Base-by-base conservation (phyloP, 2,113 vertebrate species). In the Terrapene triunguis region DNA sequence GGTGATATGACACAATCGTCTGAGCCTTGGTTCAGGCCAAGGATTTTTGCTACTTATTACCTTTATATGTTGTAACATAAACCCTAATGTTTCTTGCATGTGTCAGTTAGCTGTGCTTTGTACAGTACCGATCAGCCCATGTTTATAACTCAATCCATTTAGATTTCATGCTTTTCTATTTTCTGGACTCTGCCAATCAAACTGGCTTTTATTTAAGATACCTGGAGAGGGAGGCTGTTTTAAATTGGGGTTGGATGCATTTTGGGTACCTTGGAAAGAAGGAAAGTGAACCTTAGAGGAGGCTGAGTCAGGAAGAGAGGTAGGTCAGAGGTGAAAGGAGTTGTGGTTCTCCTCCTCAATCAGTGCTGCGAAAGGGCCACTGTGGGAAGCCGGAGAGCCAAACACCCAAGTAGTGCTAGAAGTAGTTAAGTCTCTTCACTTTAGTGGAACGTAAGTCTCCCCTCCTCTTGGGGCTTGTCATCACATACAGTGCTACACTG, bases 131-230 rank as follows among this genome's bases (percentile, higher is more conserved):
- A 84, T 22, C 3, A 44, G 93, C 38, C 21, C 5, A 2, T 2
- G 2, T 83, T 84, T 90, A 62, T 48, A 81, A 14, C 22, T 85
- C 10, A 38, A 14, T 94, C 87, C 74, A 10, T 90, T 95, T 82
- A 35, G 16, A 2, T 88, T 22, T 92, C 48, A 50, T 44, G 3
- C 8, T 87, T 78, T 81, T 83, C 24, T 79, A 0, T 82, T 92
- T 94, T 78, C 29, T 81, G 44, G 2, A 4, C 81, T 89, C 6
- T 44, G 59, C 6, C n/a, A 85, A 17, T 44, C 62, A 78, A 89
- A 50, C 0, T 12, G 22, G 14, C 4, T 93, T 92, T 90, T n/a
- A 72, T 4, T 50, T 90, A 27, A 50, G 38, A 6, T 32, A 72
- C 80, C 5, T 80, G 35, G 5, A 62, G 62, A 27, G 35, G 22